A percentile compares a stretch with the other conserved stretches of the same genome.
phyloP scores from a whole-genome alignment of 2,113 vertebrate species.

The Parus major region DNA sequence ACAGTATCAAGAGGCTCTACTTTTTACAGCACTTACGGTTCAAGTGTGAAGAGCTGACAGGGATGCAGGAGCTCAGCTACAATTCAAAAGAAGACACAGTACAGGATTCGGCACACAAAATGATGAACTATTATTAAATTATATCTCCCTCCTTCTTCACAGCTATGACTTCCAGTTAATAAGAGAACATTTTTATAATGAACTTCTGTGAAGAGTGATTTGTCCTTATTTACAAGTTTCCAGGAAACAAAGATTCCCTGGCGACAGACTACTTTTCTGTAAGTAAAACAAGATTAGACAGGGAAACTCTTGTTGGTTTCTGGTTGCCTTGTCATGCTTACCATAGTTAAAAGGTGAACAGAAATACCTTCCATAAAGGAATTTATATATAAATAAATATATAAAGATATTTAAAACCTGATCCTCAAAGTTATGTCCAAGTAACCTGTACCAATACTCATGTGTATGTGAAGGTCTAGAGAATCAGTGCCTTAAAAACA shows the following conservation, averaged over 20 bases:
- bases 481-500: background rate
- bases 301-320: background rate
- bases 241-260: background rate
- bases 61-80: constrained; percentile 36
- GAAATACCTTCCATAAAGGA: constrained; percentile 48
- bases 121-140: constrained; percentile 34
- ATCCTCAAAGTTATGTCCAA: background rate
- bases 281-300: background rate
- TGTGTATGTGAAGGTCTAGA: background rate
- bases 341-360: constrained; percentile 52
- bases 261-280: background rate
- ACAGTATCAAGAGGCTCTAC: constrained; percentile 72
- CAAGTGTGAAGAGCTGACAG: constrained; percentile 60
- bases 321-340: constrained; percentile 11
- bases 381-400: too few relatives aligned
- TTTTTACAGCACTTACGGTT: constrained; percentile 72
- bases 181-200: constrained; percentile 2
- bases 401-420: background rate
- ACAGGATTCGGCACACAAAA: constrained; percentile 48
- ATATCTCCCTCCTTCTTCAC: constrained; percentile 1
- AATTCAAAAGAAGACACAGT: constrained; percentile 50
- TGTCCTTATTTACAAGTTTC: constrained; percentile 58
- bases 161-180: constrained; percentile 73
- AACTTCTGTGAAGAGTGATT: constrained; percentile 44
- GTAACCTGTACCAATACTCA: background rate